Conservation (phyloP, 2,888 invertebrate genomes). For the Drosophila siamana region DNA sequence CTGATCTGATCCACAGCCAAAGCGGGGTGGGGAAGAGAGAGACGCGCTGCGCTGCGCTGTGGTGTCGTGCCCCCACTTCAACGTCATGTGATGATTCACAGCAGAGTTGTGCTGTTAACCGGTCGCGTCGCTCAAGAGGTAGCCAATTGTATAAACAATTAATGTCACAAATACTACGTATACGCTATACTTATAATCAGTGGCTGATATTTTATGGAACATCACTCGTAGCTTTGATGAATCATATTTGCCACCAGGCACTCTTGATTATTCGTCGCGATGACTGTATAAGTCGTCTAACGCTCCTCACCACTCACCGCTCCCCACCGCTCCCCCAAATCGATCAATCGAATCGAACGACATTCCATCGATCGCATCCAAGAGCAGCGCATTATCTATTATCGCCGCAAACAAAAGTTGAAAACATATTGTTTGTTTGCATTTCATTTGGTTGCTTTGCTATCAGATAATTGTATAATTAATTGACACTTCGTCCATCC, state of each 20-base stretch:
- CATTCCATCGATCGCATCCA: neutral
- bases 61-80: neutral
- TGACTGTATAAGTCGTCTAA: neutral
- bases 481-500: conserved; percentile 29
- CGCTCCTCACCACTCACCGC: too few species aligned
- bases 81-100: conserved; percentile 35
- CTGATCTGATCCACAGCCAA: conserved; percentile 9
- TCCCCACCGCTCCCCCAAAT: neutral
- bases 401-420: neutral
- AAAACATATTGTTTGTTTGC: conserved; percentile 16
- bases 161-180: conserved; percentile 27
- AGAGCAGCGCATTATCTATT: conserved; percentile 12
- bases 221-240: conserved; percentile 24
- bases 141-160: conserved; percentile 38
- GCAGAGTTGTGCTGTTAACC: conserved; percentile 1
- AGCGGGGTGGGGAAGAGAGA: neutral
- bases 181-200: conserved; percentile 21
- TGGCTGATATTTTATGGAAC: conserved; percentile 21
- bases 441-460: conserved; percentile 21
- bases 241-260: conserved; percentile 21
- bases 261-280: neutral
- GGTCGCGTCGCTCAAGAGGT: conserved; percentile 8
- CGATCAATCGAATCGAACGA: conserved; percentile 1
- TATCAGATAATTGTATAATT: conserved; percentile 37
- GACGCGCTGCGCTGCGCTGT: neutral